A percentile compares a stretch with the other conserved stretches of the same genome.
Conservation (phyloP, 64 coral and sea anemone species). For the Orbicella faveolata region DNA sequence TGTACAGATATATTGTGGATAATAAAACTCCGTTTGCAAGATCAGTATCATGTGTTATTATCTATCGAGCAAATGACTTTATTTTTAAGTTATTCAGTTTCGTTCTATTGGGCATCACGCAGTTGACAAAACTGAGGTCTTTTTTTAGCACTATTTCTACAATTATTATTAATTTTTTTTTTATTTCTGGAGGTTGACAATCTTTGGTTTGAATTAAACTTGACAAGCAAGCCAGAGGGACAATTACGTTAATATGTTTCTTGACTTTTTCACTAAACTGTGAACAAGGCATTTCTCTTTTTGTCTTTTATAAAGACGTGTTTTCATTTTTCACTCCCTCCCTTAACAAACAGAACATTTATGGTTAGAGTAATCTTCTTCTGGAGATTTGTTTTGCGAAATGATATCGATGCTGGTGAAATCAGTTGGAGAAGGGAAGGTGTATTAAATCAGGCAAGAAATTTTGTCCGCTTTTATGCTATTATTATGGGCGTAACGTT, state of each 20-base stretch:
- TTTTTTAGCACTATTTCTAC: not conserved
- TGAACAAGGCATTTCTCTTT: not conserved
- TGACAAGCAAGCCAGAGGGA: not conserved
- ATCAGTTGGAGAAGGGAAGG: no score
- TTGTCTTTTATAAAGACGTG: not conserved
- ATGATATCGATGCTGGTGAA: no score
- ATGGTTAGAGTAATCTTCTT: not conserved
- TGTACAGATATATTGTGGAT: not conserved
- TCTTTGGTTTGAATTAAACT: not conserved
- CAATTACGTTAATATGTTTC: not conserved
- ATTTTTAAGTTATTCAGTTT: not conserved
- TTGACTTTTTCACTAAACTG: not conserved
- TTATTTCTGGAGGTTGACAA: not conserved
- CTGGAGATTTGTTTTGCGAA: not conserved
- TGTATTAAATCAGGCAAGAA: no score
- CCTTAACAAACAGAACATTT: not conserved
- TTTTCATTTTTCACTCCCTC: not conserved
- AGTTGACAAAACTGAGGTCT: not conserved
- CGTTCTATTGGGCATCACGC: not conserved
- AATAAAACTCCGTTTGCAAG: constrained; percentile 20
- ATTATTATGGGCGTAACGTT: no score
- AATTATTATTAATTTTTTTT: not conserved
- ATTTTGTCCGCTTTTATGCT: no score
- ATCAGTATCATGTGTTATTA: not conserved
- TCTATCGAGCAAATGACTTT: not conserved